Evolutionary conservation across 2,113 vertebrate genomes (phyloP), one percentile per base, ranked within the genome.

Genomic region (Toxotes chatareus): DNA sequence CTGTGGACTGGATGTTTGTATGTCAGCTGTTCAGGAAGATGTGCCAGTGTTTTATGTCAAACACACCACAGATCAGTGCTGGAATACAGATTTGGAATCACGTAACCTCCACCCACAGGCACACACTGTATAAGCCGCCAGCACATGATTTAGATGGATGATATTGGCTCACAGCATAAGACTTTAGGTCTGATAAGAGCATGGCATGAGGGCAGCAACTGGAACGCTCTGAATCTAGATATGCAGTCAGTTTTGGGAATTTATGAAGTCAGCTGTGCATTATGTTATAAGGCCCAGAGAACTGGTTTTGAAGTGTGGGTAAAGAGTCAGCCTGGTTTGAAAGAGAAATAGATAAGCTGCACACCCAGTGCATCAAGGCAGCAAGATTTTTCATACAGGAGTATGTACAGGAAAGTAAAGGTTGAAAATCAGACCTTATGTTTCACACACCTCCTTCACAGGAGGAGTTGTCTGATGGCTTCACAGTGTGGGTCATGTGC

Each of bases 101-200:
- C 34, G 67, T 76, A 83, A 80, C 75, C 60, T 76, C 57, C 76
- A 67, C 73, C 65, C 73, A 74, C 87, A 38, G 55, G 63, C 42
- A 21, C 75, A 68, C 74, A 38, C 73, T 27, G 74, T 64, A 40
- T 34, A 9, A 63, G 49, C 53, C 36, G 49, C 83, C 60, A 47
- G 69, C 79, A 78, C 46, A 3, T 65, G 88, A 85, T 91, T 70
- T 65, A 85, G 86, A 91, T 76, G 62, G 84, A 86, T 83, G 87
- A 90, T 86, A 77, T 4, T 6, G 85, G 34, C 73, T 75, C 34
- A 3, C 76, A n/a, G 84, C 69, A n/a, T 4, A 17, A 80, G 74
- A 36, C 83, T 27, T 34, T 1, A 47, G 72, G 67, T 77, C 66
- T 89, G 89, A 91, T 85, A 86, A 85, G 57, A 76, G 74, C 64